Conservation (phyloP, 2,113 vertebrate genomes). For the Ginglymostoma cirratum region DNA sequence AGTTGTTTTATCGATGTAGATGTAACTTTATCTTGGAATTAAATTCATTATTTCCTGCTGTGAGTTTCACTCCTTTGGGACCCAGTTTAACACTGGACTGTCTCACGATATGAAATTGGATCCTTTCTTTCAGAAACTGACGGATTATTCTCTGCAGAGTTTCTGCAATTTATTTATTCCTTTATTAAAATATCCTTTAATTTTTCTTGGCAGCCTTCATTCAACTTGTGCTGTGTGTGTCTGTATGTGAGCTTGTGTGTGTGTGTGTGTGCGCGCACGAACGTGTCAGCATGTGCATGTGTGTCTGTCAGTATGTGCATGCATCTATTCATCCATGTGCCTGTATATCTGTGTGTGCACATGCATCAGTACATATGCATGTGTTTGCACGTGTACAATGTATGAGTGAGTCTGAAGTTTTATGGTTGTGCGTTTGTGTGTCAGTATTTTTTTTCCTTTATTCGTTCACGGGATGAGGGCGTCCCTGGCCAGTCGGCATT, state of each 20-base stretch:
- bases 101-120: neutral
- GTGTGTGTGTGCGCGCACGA: neutral
- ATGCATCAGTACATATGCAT: too few species aligned
- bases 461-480: too few species aligned
- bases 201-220: neutral
- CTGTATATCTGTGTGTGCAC: too few species aligned
- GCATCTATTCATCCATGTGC: too few species aligned
- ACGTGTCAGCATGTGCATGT: neutral
- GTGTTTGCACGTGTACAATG: too few species aligned
- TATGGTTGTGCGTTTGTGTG: too few species aligned
- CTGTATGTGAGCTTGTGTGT: neutral
- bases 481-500: too few species aligned
- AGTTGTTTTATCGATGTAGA: constrained; percentile 33
- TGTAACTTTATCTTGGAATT: constrained; percentile 20
- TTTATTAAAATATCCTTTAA: neutral
- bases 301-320: too few species aligned
- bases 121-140: neutral
- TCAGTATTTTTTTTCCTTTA: too few species aligned
- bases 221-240: too few species aligned
- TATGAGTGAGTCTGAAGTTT: too few species aligned
- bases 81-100: constrained; percentile 5
- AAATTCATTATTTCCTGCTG: constrained; percentile 32
- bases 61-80: constrained; percentile 10
- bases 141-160: neutral
- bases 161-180: constrained; percentile 20